Conservation (phyloP, 2,888 invertebrate species). For the Colostygia pectinataria region DNA sequence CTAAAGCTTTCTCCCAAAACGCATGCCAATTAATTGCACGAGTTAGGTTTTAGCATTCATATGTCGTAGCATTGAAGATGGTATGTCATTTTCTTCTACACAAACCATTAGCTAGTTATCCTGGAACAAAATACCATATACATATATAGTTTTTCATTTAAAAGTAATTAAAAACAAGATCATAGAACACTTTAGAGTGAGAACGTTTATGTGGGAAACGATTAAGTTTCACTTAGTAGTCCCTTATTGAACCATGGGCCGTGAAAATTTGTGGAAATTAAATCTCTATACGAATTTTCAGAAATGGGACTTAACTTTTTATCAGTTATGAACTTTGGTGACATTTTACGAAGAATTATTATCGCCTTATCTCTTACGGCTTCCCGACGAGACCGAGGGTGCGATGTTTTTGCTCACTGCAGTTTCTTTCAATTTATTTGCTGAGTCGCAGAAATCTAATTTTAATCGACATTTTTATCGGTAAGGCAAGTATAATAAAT, state of each 20-base stretch:
- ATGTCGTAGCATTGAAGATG: too few species aligned
- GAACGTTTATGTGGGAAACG: conserved; percentile 9
- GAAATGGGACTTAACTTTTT: conserved; percentile 78
- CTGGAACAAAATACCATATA: too few species aligned
- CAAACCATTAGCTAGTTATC: too few species aligned
- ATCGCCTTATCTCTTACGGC: conserved; percentile 72
- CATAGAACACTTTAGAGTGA: conserved; percentile 1
- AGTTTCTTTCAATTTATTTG: conserved; percentile 63
- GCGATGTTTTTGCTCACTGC: conserved; percentile 63
- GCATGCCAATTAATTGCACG: too few species aligned
- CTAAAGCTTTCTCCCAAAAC: too few species aligned
- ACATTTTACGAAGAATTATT: conserved; percentile 80
- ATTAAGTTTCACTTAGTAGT: conserved; percentile 19
- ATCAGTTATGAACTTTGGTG: conserved; percentile 81
- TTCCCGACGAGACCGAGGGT: conserved; percentile 55
- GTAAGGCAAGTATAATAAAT: too few species aligned
- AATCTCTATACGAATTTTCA: conserved; percentile 79
- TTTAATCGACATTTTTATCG: too few species aligned
- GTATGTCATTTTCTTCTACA: too few species aligned
- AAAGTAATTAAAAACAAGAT: background rate
- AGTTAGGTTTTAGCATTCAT: too few species aligned
- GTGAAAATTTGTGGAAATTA: conserved; percentile 70
- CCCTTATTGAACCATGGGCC: conserved; percentile 47
- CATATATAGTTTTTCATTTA: conserved; percentile 1
- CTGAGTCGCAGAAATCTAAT: conserved; percentile 25